Evolutionary conservation across 2,113 vertebrate species (phyloP).

Genomic region (Pollachius pollachius): DNA sequence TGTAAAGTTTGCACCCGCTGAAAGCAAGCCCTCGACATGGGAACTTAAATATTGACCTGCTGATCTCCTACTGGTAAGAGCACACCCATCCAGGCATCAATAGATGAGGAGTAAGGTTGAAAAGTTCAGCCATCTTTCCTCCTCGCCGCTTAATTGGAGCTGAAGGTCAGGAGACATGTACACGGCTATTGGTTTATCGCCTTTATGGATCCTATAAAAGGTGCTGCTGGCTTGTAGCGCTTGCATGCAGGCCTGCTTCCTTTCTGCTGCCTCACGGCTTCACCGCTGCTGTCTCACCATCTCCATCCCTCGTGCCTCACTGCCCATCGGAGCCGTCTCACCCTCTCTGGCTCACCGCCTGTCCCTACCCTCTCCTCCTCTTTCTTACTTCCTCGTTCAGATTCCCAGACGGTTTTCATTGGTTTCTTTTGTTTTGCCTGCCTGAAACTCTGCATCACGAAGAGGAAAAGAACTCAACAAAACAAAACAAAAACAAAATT

Average conservation of each 20-base stretch:
- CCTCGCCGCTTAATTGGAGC: slow-evolving; percentile 68
- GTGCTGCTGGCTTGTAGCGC: slow-evolving; percentile 3
- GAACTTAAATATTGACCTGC: slow-evolving; percentile 50
- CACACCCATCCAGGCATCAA: slow-evolving; percentile 52
- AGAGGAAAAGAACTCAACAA: neutral
- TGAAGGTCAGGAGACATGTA: slow-evolving; percentile 69
- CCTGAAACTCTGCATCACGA: neutral
- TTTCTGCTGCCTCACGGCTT: no score
- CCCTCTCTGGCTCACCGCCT: no score
- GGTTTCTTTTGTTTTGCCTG: slow-evolving; percentile 44
- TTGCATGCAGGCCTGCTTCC: neutral
- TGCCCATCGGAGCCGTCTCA: no score
- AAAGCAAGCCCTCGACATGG: slow-evolving; percentile 35
- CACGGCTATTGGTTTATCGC: slow-evolving; percentile 64
- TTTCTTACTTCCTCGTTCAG: slow-evolving; percentile 30
- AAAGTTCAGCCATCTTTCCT: slow-evolving; percentile 67
- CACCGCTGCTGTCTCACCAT: no score
- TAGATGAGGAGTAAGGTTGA: slow-evolving; percentile 63
- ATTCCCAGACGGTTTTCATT: slow-evolving; percentile 54
- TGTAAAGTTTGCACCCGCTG: slow-evolving; percentile 27
- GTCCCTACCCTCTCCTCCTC: slow-evolving; percentile 2
- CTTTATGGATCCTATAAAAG: slow-evolving; percentile 56
- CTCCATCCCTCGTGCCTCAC: no score
- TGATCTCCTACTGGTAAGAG: slow-evolving; percentile 39
- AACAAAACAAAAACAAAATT: slow-evolving; percentile 50